These are phyloP conservation scores for Meiosimyza platycephala DNA, from an alignment of 2,888 invertebrate species.

Conservation along the genomic window DNA sequence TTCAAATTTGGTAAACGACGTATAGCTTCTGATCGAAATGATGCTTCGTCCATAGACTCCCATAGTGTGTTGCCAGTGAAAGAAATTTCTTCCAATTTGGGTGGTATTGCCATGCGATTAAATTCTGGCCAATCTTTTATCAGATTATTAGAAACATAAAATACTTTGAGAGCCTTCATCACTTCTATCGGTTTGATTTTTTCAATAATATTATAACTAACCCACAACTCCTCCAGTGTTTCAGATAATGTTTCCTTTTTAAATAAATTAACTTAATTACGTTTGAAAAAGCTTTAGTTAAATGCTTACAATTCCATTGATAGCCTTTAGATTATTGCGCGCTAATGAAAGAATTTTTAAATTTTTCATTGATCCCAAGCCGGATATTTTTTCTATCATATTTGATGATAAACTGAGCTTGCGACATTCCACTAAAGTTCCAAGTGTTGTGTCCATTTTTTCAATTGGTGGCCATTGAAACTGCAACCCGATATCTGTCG, in stretches of 20 bases:
- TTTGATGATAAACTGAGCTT: slow-evolving; percentile 93
- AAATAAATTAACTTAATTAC: neutral
- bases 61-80: slow-evolving; percentile 85
- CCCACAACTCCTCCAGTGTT: slow-evolving; percentile 91
- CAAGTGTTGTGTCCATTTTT: slow-evolving; percentile 90
- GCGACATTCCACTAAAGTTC: slow-evolving; percentile 80
- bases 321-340: slow-evolving; percentile 90
- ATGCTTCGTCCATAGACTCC: slow-evolving; percentile 78
- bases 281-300: neutral
- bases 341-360: slow-evolving; percentile 86
- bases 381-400: slow-evolving; percentile 91
- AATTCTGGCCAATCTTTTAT: slow-evolving; percentile 94
- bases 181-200: slow-evolving; percentile 89
- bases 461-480: slow-evolving; percentile 95
- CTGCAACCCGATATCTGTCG: slow-evolving; percentile 81
- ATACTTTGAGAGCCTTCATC: slow-evolving; percentile 82
- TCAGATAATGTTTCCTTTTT: slow-evolving; percentile 84
- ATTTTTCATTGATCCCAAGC: slow-evolving; percentile 84
- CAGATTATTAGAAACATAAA: slow-evolving; percentile 85
- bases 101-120: slow-evolving; percentile 80
- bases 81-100: slow-evolving; percentile 80
- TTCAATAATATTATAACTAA: slow-evolving; percentile 93
- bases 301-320: slow-evolving; percentile 80
- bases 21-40: slow-evolving; percentile 78
- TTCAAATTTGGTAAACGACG: slow-evolving; percentile 79